Conservation (phyloP, 2,888 invertebrate genomes). For the Rotaria magnacalcarata region DNA sequence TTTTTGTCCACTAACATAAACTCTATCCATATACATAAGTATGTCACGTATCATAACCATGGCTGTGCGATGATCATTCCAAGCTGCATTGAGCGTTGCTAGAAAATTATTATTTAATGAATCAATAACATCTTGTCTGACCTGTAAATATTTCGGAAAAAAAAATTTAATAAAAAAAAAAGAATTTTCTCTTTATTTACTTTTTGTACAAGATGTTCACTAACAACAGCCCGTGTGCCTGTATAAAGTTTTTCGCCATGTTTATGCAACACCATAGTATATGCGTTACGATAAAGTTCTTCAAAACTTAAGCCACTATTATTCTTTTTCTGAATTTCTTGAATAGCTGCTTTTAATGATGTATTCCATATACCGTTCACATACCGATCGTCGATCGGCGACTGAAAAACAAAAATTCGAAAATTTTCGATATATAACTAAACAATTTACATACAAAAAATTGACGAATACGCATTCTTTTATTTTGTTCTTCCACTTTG, state of each 20-base stretch:
- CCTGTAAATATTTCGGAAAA: constrained; percentile 62
- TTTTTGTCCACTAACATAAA: constrained; percentile 95
- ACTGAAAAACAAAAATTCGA: background rate
- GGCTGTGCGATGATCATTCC: constrained; percentile 98
- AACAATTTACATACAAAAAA: background rate
- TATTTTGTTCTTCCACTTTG: background rate
- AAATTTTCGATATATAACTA: background rate
- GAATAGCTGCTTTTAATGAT: constrained; percentile 83
- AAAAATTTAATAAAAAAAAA: no score
- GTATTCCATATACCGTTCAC: constrained; percentile 85
- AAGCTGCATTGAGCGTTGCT: constrained; percentile 88
- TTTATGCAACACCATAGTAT: constrained; percentile 98
- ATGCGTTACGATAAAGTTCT: constrained; percentile 97
- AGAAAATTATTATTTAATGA: constrained; percentile 89
- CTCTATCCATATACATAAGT: constrained; percentile 99
- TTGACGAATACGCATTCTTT: constrained; percentile 27
- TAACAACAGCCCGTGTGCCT: constrained; percentile 92
- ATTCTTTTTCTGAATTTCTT: constrained; percentile 99
- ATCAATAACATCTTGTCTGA: constrained; percentile 74
- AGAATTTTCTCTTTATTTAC: constrained; percentile 60
- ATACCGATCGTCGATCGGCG: constrained; percentile 42
- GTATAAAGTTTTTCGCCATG: constrained; percentile 96
- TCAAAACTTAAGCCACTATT: constrained; percentile 98
- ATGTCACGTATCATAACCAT: constrained; percentile 99
- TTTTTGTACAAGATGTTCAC: constrained; percentile 88